phyloP scores from a whole-genome alignment of 2,113 vertebrate genomes.

The Oryzias javanicus region DNA sequence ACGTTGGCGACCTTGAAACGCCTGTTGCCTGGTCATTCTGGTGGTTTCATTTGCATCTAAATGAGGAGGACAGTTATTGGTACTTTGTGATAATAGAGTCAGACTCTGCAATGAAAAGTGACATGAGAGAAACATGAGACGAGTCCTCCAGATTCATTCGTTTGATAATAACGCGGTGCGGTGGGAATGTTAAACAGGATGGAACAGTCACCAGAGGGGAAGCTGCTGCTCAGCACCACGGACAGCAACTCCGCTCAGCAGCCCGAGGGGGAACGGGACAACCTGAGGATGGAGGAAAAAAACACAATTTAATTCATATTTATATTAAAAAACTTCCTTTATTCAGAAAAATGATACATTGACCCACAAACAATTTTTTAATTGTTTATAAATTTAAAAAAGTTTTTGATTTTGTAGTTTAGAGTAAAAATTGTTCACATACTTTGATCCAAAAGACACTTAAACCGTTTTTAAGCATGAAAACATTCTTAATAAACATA shows the following conservation, averaged over 20 bases:
- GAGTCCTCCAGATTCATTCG: constrained; percentile 8
- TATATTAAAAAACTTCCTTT: no score
- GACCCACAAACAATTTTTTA: no score
- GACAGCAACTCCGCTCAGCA: constrained; percentile 44
- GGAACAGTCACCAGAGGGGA: not conserved
- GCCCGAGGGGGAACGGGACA: not conserved
- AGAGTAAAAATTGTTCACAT: no score
- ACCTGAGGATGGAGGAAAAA: no score
- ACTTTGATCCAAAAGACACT: no score
- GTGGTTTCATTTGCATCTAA: constrained; percentile 39
- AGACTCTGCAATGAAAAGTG: not conserved
- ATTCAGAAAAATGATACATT: no score
- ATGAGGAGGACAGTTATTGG: constrained; percentile 6
- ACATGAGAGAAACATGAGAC: not conserved
- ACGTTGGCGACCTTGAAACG: constrained; percentile 25
- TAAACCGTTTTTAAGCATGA: no score
- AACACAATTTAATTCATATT: no score
- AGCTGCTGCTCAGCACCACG: constrained; percentile 60
- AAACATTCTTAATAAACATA: no score
- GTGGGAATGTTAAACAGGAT: constrained; percentile 16
- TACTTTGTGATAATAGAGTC: constrained; percentile 19
- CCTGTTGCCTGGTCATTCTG: constrained; percentile 5
- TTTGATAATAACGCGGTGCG: constrained; percentile 13
- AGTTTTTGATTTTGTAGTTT: no score
- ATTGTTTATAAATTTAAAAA: no score